Evolutionary conservation across 2,888 invertebrate species (phyloP), one percentile per base, ranked within the genome.

Genomic region (Synanthedon andrenaeformis): DNA sequence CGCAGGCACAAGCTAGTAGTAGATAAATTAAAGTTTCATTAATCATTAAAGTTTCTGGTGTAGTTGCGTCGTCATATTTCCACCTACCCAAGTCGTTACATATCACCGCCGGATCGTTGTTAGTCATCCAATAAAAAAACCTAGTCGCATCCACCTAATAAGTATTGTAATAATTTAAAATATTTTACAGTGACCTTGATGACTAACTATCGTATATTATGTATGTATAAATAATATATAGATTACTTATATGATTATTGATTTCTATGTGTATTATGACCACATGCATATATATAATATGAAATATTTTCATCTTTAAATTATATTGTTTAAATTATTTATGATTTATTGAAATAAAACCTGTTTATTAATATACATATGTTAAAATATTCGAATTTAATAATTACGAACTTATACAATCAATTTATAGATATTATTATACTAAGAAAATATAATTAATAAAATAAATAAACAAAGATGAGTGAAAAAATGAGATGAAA

Each of bases 351-450:
- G 75, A 83, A 83, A 85, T 86, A 86, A 85, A 85, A 84, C 84
- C 75, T 81, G 85, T 87, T 86, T 87, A 87, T 87, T 87, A 87
- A 87, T 86, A 87, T 87, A 88, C 85, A 87, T 87, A 86, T 88
- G 87, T 87, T 87, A 87, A 87, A 87, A 87, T 87, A 87, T 87
- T 87, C 87, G 87, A 87, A 87, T 87, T 87, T 87, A 87, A 87
- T 87, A 87, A 87, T 87, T 87, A 87, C 85, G 87, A 87, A 87
- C 87, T 87, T 87, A 87, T 87, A 87, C 87, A 87, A 79, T 84
- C 87, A 81, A 87, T 87, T 87, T 87, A 87, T 87, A 87, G 87
- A 86, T 87, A 87, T 86, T 87, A 86, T 83, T 86, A 87, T 87
- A 87, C 83, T 87, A 87, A 87, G 86, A 86, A 85, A 83, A 85